Conservation (phyloP, 2,888 invertebrate genomes). For the Nephrocerus scutellatus region DNA sequence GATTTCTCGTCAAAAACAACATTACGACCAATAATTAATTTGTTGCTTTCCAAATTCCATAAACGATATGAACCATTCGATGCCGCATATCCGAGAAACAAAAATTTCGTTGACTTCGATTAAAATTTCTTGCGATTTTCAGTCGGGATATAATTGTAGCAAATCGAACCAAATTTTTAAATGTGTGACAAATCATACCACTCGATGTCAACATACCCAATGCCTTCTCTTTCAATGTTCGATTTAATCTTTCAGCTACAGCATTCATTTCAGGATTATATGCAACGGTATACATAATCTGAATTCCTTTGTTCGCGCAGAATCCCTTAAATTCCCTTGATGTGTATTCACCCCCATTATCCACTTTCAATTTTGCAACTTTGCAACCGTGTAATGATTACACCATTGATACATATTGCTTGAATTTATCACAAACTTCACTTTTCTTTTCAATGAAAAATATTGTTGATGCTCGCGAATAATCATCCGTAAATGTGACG, state of each 20-base stretch:
- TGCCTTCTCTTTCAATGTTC: slow-evolving; percentile 22
- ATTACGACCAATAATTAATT: slow-evolving; percentile 1
- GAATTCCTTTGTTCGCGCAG: slow-evolving; percentile 26
- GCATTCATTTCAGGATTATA: slow-evolving; percentile 29
- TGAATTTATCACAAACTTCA: slow-evolving; percentile 13
- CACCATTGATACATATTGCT: slow-evolving; percentile 4
- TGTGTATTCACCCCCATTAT: slow-evolving; percentile 25
- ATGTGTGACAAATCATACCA: background rate
- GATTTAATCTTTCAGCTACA: slow-evolving; percentile 23
- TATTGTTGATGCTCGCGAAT: slow-evolving; percentile 24
- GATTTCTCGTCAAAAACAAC: slow-evolving; percentile 4
- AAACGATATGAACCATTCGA: slow-evolving; percentile 2
- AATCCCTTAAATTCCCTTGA: slow-evolving; percentile 19
- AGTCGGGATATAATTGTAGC: slow-evolving; percentile 14
- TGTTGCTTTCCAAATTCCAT: slow-evolving; percentile 1
- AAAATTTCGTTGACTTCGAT: background rate
- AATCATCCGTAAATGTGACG: slow-evolving; percentile 33
- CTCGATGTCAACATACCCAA: slow-evolving; percentile 26
- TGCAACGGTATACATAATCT: slow-evolving; percentile 18
- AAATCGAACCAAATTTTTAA: slow-evolving; percentile 14
- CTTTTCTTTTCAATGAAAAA: slow-evolving; percentile 18
- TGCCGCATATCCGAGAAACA: slow-evolving; percentile 1
- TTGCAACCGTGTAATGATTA: slow-evolving; percentile 5
- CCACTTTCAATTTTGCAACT: background rate
- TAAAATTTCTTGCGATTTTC: slow-evolving; percentile 19